Percentiles rank a stretch among this genome's conserved stretches.
Conservation (phyloP, 1,140 invertebrate genomes). For the Cydia strobilella region DNA sequence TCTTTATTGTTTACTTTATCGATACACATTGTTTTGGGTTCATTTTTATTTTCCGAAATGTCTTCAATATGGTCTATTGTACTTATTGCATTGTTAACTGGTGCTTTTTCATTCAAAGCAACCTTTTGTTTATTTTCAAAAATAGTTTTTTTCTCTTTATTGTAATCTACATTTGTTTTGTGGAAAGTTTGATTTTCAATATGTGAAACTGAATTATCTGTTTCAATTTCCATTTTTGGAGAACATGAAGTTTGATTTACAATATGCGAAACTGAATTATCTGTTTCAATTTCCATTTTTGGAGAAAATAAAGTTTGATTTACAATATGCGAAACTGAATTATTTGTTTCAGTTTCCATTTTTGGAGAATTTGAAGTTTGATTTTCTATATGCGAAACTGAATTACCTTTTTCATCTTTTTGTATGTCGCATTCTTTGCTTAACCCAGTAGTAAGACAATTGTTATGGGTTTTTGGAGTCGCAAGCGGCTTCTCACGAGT, state of each 20-base stretch:
- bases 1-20: neutral
- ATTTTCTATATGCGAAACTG: slow-evolving; percentile 23
- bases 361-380: slow-evolving; percentile 36
- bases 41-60: neutral
- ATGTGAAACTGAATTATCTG: slow-evolving; percentile 46
- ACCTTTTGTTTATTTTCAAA: neutral
- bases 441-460: neutral
- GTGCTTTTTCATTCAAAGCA: neutral
- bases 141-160: neutral
- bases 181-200: neutral
- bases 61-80: neutral
- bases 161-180: neutral
- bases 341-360: slow-evolving; percentile 53
- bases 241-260: slow-evolving; percentile 30
- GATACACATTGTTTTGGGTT: neutral
- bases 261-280: slow-evolving; percentile 40
- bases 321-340: too few species aligned
- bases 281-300: slow-evolving; percentile 50
- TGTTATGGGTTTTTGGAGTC: neutral
- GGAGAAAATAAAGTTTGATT: slow-evolving; percentile 33
- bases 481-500: neutral
- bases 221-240: slow-evolving; percentile 46
- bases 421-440: neutral
- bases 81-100: neutral
- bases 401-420: slow-evolving; percentile 41